phyloP scores from a whole-genome alignment of 2,113 vertebrate species.

The Lophotis ruficrista region DNA sequence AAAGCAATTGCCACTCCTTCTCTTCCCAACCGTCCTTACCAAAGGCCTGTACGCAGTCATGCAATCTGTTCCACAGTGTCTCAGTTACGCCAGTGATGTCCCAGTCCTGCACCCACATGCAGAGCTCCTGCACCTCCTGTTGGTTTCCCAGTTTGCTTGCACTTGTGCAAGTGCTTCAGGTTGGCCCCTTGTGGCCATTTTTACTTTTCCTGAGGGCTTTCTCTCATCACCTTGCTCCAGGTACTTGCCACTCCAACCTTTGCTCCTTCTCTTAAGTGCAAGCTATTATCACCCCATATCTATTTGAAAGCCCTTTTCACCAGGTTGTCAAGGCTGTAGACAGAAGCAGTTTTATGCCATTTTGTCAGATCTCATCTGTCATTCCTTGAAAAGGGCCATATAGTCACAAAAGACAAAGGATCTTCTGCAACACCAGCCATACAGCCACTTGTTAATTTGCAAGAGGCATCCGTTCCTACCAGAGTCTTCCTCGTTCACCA shows the following conservation, averaged over 20 bases:
- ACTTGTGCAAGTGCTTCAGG: accelerated
- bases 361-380: background rate
- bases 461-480: background rate
- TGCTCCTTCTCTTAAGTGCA: background rate
- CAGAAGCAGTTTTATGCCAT: background rate
- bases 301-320: background rate
- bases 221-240: background rate
- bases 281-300: background rate
- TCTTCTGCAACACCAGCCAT: background rate
- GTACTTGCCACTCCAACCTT: background rate
- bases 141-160: background rate
- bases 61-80: accelerated
- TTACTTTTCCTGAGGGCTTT: background rate
- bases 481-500: background rate
- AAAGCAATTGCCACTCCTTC: background rate
- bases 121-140: accelerated
- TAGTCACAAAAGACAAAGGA: background rate
- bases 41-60: background rate
- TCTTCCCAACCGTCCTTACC: background rate
- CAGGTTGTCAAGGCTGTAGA: background rate
- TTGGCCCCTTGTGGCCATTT: background rate
- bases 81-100: background rate
- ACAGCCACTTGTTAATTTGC: background rate
- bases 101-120: background rate
- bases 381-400: background rate